Conservation (phyloP, 2,797 vertebrate species). For the Gallirallus australis region DNA sequence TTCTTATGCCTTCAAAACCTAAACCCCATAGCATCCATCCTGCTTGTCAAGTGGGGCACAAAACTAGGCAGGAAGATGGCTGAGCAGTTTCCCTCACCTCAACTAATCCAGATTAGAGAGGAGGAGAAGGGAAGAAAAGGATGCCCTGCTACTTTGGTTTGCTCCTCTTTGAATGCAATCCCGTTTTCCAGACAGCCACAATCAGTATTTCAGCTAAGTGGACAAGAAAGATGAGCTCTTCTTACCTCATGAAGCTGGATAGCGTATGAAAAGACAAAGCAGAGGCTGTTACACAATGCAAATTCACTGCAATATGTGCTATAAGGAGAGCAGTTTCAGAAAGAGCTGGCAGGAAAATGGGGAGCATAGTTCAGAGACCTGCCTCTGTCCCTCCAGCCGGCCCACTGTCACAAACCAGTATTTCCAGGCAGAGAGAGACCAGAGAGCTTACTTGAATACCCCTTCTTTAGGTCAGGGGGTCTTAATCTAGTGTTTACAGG, state of each 20-base stretch:
- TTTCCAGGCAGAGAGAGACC: neutral
- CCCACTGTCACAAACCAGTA: neutral
- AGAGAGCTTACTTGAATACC: neutral
- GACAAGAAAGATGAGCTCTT: neutral
- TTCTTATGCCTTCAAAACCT: neutral
- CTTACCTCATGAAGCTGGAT: neutral
- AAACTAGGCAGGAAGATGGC: neutral
- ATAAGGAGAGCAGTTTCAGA: fast-evolving
- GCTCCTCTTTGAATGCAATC: neutral
- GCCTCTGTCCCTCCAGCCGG: neutral
- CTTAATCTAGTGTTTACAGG: neutral
- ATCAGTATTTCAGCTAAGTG: neutral
- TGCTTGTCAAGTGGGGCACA: neutral
- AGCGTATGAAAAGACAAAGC: neutral
- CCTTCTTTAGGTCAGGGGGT: neutral
- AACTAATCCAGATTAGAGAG: neutral
- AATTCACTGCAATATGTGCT: neutral
- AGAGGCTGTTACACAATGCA: neutral
- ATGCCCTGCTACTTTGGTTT: neutral
- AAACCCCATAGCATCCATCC: neutral
- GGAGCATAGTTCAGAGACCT: neutral
- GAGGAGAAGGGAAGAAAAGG: neutral
- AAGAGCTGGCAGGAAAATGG: neutral
- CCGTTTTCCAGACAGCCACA: neutral
- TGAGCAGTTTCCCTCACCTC: neutral